Percentiles rank a stretch among this genome's conserved stretches.
Evolutionary conservation across 2,113 vertebrate genomes (phyloP).

Genomic region (Phycodurus eques): DNA sequence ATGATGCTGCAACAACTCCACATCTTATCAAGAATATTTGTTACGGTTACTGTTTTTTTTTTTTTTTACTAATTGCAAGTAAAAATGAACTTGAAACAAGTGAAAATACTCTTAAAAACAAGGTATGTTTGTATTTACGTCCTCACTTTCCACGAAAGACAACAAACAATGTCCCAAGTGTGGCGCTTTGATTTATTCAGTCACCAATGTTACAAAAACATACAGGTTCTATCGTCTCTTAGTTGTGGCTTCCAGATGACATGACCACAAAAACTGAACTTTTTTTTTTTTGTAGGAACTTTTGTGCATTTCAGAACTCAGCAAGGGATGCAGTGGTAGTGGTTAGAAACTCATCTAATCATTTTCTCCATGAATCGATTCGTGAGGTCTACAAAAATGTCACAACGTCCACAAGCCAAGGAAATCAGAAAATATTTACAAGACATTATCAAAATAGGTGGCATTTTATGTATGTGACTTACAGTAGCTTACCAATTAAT

Average conservation of each 20-base stretch:
- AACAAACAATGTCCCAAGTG: slow-evolving; percentile 5
- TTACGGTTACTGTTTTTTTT: too few relatives aligned
- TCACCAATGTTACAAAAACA: slow-evolving; percentile 72
- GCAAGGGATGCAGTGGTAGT: neutral
- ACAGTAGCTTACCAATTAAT: neutral
- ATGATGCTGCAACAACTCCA: too few relatives aligned
- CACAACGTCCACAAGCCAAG: neutral
- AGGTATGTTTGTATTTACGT: too few relatives aligned
- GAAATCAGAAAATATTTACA: neutral
- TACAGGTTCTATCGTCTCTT: slow-evolving; percentile 66
- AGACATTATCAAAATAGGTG: neutral
- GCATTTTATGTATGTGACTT: neutral
- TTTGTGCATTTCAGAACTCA: neutral
- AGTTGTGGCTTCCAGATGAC: neutral
- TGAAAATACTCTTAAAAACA: too few relatives aligned
- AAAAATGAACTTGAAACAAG: too few relatives aligned
- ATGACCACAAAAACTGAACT: neutral
- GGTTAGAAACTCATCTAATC: neutral
- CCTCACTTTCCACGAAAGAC: neutral
- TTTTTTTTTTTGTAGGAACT: too few relatives aligned
- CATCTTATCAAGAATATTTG: too few relatives aligned
- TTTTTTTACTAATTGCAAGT: too few relatives aligned
- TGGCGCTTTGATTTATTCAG: slow-evolving; percentile 71
- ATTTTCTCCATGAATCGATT: neutral
- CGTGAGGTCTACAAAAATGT: neutral